Base-by-base conservation (phyloP, 1,140 invertebrate genomes). In the Zelostemma sp. region DNA sequence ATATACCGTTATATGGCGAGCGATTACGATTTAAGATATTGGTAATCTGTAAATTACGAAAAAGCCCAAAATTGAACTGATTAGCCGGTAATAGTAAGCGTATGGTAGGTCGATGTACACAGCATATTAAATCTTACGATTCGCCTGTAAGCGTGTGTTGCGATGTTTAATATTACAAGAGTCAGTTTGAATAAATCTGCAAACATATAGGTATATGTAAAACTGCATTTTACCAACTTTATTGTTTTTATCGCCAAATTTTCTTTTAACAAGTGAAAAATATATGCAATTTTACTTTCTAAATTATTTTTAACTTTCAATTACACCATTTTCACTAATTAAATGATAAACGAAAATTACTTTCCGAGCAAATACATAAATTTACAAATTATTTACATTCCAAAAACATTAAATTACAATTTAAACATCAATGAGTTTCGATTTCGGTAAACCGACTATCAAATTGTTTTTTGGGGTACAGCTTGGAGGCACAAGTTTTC, bases 381-480 rank as follows among this genome's bases (percentile, higher is more conserved):
- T n/a, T n/a, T n/a, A n/a, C n/a, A n/a, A n/a, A n/a, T n/a, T n/a
- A n/a, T n/a, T n/a, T n/a, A n/a, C n/a, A n/a, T n/a, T n/a, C n/a
- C n/a, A n/a, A n/a, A n/a, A n/a, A n/a, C n/a, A n/a, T n/a, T n/a
- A n/a, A n/a, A n/a, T n/a, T n/a, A n/a, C n/a, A n/a, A n/a, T n/a
- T n/a, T n/a, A n/a, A n/a, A n/a, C n/a, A n/a, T n/a, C n/a, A n/a
- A 35, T 35, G 9, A 65, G 45, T 48, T 50, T 62, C 1, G 48
- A 58, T 43, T 35, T 62, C n/a, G 82, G 83, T 17, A 92, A 84
- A 45, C 95, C 96, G 73, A 98, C 89, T 15, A 98, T 85, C 65
- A 98, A 87, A 86, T 97, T 95, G 89, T 98, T 97, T 86, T 98
- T 97, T 53, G 95, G 94, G 45, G 96, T 95, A 85, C 95, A 97